Evolutionary conservation across 1,140 invertebrate species (phyloP).

Genomic region (Bombus picipes): DNA sequence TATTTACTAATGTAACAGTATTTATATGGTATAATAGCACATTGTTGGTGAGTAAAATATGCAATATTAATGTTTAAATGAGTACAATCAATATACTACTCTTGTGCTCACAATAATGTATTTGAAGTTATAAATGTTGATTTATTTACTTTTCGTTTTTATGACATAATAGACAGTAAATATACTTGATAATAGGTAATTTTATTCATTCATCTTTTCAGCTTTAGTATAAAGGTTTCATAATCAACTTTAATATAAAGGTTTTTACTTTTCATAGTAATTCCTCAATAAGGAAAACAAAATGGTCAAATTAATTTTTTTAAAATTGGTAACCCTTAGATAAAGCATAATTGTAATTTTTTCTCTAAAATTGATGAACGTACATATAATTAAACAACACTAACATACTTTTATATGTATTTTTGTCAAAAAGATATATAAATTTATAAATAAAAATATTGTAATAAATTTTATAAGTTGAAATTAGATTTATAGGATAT

Average conservation of each 20-base stretch:
- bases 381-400: constrained; percentile 16
- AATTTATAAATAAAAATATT: not conserved
- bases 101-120: constrained; percentile 26
- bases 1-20: constrained; percentile 41
- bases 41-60: constrained; percentile 54
- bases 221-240: constrained; percentile 39
- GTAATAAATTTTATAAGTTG: not conserved
- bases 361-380: not conserved
- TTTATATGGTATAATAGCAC: constrained; percentile 31
- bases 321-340: not conserved
- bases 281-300: constrained; percentile 13
- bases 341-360: constrained; percentile 20
- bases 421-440: constrained; percentile 11
- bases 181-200: constrained; percentile 57
- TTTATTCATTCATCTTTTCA: constrained; percentile 56
- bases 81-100: constrained; percentile 5
- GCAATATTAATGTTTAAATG: not conserved
- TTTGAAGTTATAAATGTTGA: constrained; percentile 76
- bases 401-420: constrained; percentile 15
- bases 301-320: constrained; percentile 10
- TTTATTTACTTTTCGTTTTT: constrained; percentile 72
- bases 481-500: constrained; percentile 13
- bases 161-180: constrained; percentile 60
- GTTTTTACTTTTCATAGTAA: constrained; percentile 27
- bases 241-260: not conserved